Conservation (phyloP, 2,113 vertebrate genomes). For the Numida meleagris region DNA sequence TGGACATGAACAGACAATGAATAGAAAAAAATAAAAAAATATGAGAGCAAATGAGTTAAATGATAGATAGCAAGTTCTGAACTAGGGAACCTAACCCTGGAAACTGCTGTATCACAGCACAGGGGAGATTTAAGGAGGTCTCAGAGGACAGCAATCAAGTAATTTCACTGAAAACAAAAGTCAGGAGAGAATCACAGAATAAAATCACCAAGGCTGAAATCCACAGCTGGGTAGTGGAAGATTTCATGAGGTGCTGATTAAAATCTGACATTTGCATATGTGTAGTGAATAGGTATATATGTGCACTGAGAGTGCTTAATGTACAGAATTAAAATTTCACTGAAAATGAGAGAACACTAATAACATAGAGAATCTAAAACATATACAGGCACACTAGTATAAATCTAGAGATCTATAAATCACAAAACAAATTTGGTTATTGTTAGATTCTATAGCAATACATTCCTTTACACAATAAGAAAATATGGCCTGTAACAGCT, state of each 20-base stretch:
- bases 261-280: not conserved
- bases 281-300: accelerated
- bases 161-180: not conserved
- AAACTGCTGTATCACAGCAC: not conserved
- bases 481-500: not conserved
- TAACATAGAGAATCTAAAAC: not conserved
- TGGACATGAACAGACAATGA: not conserved
- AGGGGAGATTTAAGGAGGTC: not conserved
- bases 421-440: not conserved
- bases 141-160: not conserved
- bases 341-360: not conserved
- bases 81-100: not conserved
- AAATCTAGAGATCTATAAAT: not conserved
- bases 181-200: not conserved
- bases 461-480: not conserved
- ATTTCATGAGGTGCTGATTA: not conserved
- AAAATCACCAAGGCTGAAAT: not conserved
- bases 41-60: not conserved
- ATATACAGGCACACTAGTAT: not conserved
- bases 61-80: not conserved
- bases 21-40: not conserved
- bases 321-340: not conserved
- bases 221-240: not conserved
- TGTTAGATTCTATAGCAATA: not conserved
- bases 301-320: not conserved